Percentiles rank a stretch among this genome's conserved stretches.
Evolutionary conservation across 2,888 invertebrate genomes (phyloP).

Genomic region (Thymelicus lineola): DNA sequence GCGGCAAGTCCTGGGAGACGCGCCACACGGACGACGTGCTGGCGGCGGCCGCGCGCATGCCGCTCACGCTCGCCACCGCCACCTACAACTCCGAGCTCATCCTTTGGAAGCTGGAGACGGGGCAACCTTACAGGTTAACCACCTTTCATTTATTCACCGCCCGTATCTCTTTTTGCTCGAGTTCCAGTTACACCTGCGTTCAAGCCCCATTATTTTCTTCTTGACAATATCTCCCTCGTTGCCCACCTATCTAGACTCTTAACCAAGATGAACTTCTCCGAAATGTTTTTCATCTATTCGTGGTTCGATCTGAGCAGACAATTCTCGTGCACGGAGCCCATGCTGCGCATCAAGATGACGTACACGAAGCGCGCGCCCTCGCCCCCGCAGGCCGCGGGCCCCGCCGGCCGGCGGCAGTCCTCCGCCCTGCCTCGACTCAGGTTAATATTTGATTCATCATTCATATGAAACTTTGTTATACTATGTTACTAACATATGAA

Average conservation of each 20-base stretch:
- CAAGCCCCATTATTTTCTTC: no score
- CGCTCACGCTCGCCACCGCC: slow-evolving; percentile 90
- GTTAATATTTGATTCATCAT: slow-evolving; percentile 41
- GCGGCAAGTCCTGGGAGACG: slow-evolving; percentile 89
- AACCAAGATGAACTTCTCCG: no score
- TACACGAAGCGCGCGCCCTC: slow-evolving; percentile 69
- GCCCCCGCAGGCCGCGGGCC: slow-evolving; percentile 41
- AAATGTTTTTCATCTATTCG: no score
- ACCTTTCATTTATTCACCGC: no score
- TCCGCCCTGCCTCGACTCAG: slow-evolving; percentile 54
- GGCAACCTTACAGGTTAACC: slow-evolving; percentile 87
- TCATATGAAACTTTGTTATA: neutral
- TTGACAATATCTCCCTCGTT: no score
- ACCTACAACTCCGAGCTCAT: slow-evolving; percentile 92
- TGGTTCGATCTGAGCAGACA: slow-evolving; percentile 52
- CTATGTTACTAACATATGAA: no score
- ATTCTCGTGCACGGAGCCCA: slow-evolving; percentile 84
- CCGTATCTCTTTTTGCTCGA: neutral
- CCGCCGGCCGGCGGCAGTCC: slow-evolving; percentile 36
- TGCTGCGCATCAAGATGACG: slow-evolving; percentile 83
- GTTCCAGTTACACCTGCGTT: no score
- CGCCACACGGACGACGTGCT: slow-evolving; percentile 91
- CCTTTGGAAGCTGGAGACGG: slow-evolving; percentile 93
- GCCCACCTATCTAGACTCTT: no score
- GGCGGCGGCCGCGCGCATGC: slow-evolving; percentile 87